Base-by-base conservation (phyloP, 2,797 vertebrate genomes). In the Catharus ustulatus region DNA sequence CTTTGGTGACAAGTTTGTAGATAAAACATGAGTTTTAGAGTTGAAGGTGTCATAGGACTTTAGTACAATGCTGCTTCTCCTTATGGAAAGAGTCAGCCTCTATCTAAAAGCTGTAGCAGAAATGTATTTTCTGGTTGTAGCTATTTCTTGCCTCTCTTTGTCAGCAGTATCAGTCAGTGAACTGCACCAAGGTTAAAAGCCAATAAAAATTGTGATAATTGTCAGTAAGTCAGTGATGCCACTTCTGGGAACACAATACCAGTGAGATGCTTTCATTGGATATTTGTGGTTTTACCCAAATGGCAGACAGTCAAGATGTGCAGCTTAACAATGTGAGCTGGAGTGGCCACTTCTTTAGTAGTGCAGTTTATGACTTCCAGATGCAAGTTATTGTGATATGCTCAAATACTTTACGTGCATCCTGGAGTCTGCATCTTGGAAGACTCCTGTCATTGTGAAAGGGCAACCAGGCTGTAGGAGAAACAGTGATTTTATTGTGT, bases 1-100 rank as follows among this genome's bases (percentile, higher is more conserved):
- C 27, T 87, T 83, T 88, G 87, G 42, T 93, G 94, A 81, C 87
- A 85, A 63, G 55, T 91, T 67, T 81, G 48, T 63, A 88, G 90
- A 81, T 87, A 73, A 83, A 86, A 52, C 30, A 8, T 91, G 89
- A 89, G 88, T 94, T 90, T 94, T 78, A 48, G 22, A 54, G 74
- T 32, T 76, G 71, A 82, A 88, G 38, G 52, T 94, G 54, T 73
- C 83, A 26, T 8, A 59, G 52, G 46, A 66, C 51, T 81, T 79
- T 71, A 40, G 77, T 64, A 79, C 42, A n/a, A 26, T 9, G 4
- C 77, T 89, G 71, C 54, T 91, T 59, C 34, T 88, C n/a, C 4
- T 77, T 80, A 46, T 16, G 30, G 40, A 63, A 91, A 57, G 42
- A 89, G 84, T 51, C 42, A 67, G n/a, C 40, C 40, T 78, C 1